Evolutionary conservation across 1,140 invertebrate genomes (phyloP).

Genomic region (Battus philenor): DNA sequence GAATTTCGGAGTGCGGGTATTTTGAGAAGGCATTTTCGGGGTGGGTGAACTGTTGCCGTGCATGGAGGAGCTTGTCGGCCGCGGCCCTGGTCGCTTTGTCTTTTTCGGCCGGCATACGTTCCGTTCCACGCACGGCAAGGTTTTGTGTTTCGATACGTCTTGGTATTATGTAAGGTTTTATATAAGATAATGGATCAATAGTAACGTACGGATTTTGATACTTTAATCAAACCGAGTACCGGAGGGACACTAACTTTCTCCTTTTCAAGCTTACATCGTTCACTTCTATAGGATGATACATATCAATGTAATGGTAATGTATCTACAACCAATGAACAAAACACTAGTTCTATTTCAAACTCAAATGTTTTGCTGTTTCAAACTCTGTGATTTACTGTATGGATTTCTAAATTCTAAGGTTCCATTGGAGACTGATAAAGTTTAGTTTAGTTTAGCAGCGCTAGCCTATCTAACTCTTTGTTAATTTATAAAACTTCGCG

Average conservation of each 20-base stretch:
- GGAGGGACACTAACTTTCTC: constrained; percentile 61
- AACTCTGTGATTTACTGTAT: constrained; percentile 74
- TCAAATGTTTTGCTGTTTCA: constrained; percentile 69
- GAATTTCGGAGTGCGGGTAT: constrained; percentile 59
- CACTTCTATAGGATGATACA: constrained; percentile 69
- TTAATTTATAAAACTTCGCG: constrained; percentile 67
- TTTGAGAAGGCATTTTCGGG: constrained; percentile 40
- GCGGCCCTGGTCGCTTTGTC: constrained; percentile 24
- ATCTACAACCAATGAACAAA: constrained; percentile 49
- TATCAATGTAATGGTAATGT: constrained; percentile 64
- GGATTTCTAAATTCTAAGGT: constrained; percentile 74
- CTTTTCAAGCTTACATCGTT: constrained; percentile 54
- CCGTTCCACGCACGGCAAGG: constrained; percentile 34
- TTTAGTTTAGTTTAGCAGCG: constrained; percentile 74
- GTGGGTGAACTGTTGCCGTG: constrained; percentile 32
- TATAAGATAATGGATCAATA: constrained; percentile 59
- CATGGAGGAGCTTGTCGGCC: constrained; percentile 19
- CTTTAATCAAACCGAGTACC: constrained; percentile 41
- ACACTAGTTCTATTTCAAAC: constrained; percentile 52
- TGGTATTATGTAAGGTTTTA: constrained; percentile 58
- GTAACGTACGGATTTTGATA: constrained; percentile 55
- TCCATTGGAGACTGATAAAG: constrained; percentile 75
- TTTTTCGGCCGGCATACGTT: constrained; percentile 26
- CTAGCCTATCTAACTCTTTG: constrained; percentile 67
- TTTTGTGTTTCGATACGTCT: constrained; percentile 50